phyloP scores from a whole-genome alignment of 2,888 invertebrate species.

The Lasioglossum figueresi region DNA sequence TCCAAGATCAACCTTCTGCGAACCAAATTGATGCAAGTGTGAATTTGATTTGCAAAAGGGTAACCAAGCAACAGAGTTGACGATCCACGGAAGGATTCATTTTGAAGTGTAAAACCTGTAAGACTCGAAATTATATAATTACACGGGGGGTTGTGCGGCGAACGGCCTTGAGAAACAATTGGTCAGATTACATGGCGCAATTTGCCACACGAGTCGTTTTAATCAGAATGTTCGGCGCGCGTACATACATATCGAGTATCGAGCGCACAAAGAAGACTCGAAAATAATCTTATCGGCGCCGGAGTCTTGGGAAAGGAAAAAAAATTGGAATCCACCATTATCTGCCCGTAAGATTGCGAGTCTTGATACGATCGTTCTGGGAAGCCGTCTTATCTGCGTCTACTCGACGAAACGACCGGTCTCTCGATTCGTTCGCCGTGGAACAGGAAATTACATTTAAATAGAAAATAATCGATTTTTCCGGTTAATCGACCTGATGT shows the following conservation, averaged over 20 bases:
- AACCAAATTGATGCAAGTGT: no score
- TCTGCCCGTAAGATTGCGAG: conserved; percentile 31
- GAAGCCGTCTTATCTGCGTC: conserved; percentile 43
- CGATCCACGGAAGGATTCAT: no score
- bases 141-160: not conserved
- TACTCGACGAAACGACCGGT: conserved; percentile 19
- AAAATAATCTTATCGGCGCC: conserved; percentile 54
- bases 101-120: no score
- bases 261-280: not conserved
- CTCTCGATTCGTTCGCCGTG: not conserved
- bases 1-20: no score
- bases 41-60: no score
- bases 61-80: no score
- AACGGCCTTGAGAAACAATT: not conserved
- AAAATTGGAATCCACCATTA: conserved; percentile 26
- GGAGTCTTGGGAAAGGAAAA: not conserved
- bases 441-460: not conserved
- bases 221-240: conserved; percentile 36
- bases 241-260: not conserved
- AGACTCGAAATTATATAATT: not conserved
- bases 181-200: not conserved
- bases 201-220: conserved; percentile 1
- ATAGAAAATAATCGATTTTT: not conserved
- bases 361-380: conserved; percentile 43
- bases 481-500: not conserved